Conservation (phyloP, 2,888 invertebrate genomes). For the Drosophila neoperkinsi region DNA sequence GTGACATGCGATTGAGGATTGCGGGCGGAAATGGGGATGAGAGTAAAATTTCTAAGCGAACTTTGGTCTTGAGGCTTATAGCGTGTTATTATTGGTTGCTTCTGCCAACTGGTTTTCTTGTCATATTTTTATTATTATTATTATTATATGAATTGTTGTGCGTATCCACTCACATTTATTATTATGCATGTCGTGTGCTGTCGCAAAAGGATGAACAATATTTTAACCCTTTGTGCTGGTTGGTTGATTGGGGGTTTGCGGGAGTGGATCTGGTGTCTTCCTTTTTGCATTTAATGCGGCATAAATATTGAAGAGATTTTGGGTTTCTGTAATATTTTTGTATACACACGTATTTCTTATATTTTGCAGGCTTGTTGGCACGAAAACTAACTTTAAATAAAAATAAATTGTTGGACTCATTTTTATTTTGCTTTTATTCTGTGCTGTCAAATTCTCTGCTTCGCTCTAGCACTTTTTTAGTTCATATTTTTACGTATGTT, state of each 20-base stretch:
- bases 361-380: neutral
- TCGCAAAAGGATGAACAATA: conserved; percentile 47
- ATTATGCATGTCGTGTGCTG: conserved; percentile 70
- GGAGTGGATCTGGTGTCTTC: conserved; percentile 7
- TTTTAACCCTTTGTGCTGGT: conserved; percentile 45
- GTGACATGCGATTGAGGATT: neutral
- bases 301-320: conserved; percentile 42
- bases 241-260: neutral
- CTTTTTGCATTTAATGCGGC: conserved; percentile 40
- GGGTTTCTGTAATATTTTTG: neutral
- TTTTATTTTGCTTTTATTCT: neutral
- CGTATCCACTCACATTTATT: conserved; percentile 52
- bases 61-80: neutral
- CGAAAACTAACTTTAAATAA: conserved; percentile 35
- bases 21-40: neutral
- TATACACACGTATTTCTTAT: neutral
- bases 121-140: conserved; percentile 36
- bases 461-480: conserved; percentile 15
- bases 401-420: neutral
- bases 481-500: conserved; percentile 10
- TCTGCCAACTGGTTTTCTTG: conserved; percentile 36
- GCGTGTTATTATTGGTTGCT: conserved; percentile 24
- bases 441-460: conserved; percentile 18
- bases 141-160: conserved; percentile 35
- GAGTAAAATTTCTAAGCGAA: neutral